A percentile compares a stretch with the other conserved stretches of the same genome.
phyloP scores from a whole-genome alignment of 2,113 vertebrate genomes.

The Albula goreensis region DNA sequence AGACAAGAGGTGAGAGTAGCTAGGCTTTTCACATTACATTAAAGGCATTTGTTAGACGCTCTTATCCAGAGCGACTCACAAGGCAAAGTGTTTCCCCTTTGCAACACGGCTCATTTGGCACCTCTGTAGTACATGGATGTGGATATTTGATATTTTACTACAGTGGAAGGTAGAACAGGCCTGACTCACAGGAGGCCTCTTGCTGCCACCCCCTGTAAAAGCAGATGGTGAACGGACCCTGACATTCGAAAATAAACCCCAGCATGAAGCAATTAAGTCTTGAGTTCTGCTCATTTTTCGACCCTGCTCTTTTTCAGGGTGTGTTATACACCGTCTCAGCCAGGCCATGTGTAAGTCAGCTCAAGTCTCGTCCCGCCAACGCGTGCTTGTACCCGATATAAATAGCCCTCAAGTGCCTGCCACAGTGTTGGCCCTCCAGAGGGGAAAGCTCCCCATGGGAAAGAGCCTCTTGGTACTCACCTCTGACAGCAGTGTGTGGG shows the following conservation, averaged over 20 bases:
- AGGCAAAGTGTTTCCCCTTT: background rate
- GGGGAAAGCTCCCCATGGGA: conserved; percentile 4
- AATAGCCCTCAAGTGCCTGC: conserved; percentile 66
- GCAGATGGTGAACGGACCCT: background rate
- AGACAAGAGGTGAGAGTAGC: background rate
- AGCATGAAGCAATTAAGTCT: background rate
- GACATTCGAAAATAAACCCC: background rate
- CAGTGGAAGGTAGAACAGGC: background rate
- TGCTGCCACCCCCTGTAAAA: background rate
- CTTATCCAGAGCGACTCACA: too few species aligned
- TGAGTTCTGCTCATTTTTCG: background rate
- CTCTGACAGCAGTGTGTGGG: conserved; percentile 31
- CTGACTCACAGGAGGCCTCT: background rate
- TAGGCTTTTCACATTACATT: background rate
- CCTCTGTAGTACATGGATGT: background rate
- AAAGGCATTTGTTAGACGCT: too few species aligned
- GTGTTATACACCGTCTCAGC: conserved; percentile 14
- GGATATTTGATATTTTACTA: conserved; percentile 1
- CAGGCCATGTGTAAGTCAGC: conserved; percentile 47
- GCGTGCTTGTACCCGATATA: conserved; percentile 59
- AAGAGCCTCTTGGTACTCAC: conserved; percentile 56
- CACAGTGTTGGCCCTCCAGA: conserved; percentile 16
- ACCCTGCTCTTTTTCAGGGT: background rate
- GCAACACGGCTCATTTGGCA: background rate
- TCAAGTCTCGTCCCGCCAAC: conserved; percentile 56